A percentile compares a stretch with the other conserved stretches of the same genome.
These are phyloP conservation scores for Rhogogaster chlorosoma DNA, from an alignment of 2,888 invertebrate genomes.

Conservation along the genomic window DNA sequence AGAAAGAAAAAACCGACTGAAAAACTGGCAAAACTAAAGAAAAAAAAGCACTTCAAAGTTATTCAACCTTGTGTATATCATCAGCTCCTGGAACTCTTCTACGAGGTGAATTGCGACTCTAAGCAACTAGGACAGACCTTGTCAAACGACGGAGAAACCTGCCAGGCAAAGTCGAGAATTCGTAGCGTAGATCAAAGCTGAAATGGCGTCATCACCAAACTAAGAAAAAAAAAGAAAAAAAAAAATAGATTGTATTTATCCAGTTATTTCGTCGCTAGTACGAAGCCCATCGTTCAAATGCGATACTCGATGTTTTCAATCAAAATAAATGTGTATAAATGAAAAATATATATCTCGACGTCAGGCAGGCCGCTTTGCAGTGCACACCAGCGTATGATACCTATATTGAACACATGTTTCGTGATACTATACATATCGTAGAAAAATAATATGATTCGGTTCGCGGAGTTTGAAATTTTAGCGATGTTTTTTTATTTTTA, in stretches of 20 bases:
- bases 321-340: not conserved
- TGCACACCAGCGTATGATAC: not conserved
- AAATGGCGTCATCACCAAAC: not conserved
- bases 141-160: slow-evolving; percentile 9
- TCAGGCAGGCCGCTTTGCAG: not conserved
- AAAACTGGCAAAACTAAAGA: not conserved
- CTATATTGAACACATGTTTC: not conserved
- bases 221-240: not conserved
- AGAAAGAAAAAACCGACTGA: not conserved
- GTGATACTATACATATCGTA: not conserved
- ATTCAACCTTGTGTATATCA: not conserved
- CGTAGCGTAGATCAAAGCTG: slow-evolving; percentile 12
- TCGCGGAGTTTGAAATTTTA: not conserved
- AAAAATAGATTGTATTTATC: not conserved
- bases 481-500: not conserved
- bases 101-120: not conserved
- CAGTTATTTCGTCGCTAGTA: not conserved
- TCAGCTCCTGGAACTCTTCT: slow-evolving; percentile 16
- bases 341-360: not conserved
- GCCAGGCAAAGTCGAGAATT: not conserved
- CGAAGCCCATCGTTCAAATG: not conserved
- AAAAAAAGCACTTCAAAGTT: not conserved
- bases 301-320: not conserved
- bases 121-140: slow-evolving; percentile 5
- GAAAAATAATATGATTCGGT: not conserved